Percentiles rank a stretch among this genome's conserved stretches.
phyloP scores from a whole-genome alignment of 2,888 invertebrate genomes.

The Helobdella robusta region DNA sequence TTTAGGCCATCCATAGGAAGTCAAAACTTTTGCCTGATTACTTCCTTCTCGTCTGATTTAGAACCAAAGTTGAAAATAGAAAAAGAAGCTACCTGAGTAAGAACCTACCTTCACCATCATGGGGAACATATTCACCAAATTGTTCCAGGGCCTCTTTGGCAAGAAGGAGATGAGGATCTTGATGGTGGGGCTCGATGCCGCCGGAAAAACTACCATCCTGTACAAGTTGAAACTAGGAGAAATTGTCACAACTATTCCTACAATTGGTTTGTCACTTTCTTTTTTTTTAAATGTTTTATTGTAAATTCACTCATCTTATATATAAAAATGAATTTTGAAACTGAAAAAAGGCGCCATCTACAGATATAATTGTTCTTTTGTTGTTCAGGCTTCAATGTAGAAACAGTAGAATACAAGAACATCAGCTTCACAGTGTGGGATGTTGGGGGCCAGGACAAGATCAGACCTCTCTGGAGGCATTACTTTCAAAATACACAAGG shows the following conservation, averaged over 20 bases:
- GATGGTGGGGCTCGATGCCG: constrained; percentile 98
- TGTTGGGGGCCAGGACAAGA: constrained; percentile 96
- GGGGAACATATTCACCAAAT: constrained; percentile 93
- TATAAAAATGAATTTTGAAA: not conserved
- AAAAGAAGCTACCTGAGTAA: too few relatives aligned
- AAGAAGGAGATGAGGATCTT: constrained; percentile 99
- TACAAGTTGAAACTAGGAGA: constrained; percentile 99
- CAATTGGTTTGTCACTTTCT: constrained; percentile 67
- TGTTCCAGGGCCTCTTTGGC: constrained; percentile 98
- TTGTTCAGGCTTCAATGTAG: constrained; percentile 80
- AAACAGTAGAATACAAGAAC: constrained; percentile 98
- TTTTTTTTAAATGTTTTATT: not conserved
- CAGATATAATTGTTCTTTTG: not conserved
- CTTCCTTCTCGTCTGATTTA: too few relatives aligned
- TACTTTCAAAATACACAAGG: constrained; percentile 84
- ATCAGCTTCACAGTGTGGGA: constrained; percentile 99
- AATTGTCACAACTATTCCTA: constrained; percentile 99
- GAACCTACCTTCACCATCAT: too few relatives aligned
- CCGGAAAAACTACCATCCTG: constrained; percentile 99
- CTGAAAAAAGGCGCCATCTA: too few relatives aligned
- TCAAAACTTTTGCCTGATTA: too few relatives aligned
- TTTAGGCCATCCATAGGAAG: too few relatives aligned
- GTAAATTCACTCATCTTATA: not conserved
- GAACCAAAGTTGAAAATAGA: too few relatives aligned
- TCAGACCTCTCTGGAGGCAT: constrained; percentile 93